These are phyloP conservation scores for Symphodus melops DNA, from an alignment of 2,113 vertebrate species.

Conservation along the genomic window DNA sequence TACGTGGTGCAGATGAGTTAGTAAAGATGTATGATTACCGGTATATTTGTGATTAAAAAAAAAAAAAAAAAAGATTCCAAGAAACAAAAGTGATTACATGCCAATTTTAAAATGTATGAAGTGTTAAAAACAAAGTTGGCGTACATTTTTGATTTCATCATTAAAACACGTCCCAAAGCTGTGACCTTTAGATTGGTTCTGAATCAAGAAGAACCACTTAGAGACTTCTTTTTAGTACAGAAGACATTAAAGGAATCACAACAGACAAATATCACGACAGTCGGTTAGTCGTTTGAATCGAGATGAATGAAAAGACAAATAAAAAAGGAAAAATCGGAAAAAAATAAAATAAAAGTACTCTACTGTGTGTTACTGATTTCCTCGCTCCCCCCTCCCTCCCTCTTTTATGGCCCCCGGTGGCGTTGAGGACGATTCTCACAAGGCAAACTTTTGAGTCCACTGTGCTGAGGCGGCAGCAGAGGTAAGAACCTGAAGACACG, in stretches of 20 bases:
- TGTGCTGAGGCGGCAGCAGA: constrained; percentile 75
- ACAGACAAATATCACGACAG: constrained; percentile 7
- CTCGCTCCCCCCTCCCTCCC: constrained; percentile 9
- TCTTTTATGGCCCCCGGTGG: constrained; percentile 27
- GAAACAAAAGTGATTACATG: background rate
- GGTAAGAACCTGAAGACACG: constrained; percentile 62
- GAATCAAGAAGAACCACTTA: constrained; percentile 10
- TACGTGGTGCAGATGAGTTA: background rate
- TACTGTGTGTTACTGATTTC: constrained; percentile 18
- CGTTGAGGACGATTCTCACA: constrained; percentile 68
- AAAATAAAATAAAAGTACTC: background rate
- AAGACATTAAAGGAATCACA: too few species aligned
- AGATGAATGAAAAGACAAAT: background rate
- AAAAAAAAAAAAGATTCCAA: background rate
- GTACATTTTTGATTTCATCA: background rate
- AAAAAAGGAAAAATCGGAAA: background rate
- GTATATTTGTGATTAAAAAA: background rate
- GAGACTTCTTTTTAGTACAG: too few species aligned
- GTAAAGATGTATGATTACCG: background rate
- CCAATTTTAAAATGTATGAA: background rate
- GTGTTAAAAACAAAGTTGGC: background rate
- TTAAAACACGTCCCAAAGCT: constrained; percentile 29
- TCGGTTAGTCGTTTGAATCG: constrained; percentile 5
- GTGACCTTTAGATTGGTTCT: constrained; percentile 15
- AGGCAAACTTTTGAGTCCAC: constrained; percentile 77